Conservation (phyloP, 64 coral and sea anemone species). For the Dendrophyllia cribrosa region DNA sequence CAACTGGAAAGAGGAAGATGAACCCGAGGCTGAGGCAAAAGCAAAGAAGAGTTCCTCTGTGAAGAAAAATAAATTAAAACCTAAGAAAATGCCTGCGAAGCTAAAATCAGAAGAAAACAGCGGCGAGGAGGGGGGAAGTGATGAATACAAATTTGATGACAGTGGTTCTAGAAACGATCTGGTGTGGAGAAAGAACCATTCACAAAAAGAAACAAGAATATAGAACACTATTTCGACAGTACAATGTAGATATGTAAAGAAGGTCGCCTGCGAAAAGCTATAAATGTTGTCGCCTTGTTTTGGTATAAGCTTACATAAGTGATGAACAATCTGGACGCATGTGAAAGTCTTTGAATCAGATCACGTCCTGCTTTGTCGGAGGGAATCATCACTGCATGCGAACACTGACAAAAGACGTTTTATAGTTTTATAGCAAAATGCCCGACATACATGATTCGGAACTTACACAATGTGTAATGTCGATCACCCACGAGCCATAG, state of each 20-base stretch:
- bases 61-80: neutral
- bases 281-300: too few relatives aligned
- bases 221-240: neutral
- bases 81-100: neutral
- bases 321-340: too few relatives aligned
- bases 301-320: too few relatives aligned
- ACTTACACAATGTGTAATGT: too few relatives aligned
- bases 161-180: conserved; percentile 30
- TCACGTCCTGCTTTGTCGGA: too few relatives aligned
- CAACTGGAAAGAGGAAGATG: conserved; percentile 32
- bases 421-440: too few relatives aligned
- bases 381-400: too few relatives aligned
- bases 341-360: too few relatives aligned
- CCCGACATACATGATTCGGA: too few relatives aligned
- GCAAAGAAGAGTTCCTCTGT: neutral
- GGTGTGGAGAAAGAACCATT: neutral
- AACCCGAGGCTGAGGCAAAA: neutral
- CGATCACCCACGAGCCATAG: too few relatives aligned
- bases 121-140: conserved; percentile 6
- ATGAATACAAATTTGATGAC: conserved; percentile 38
- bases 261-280: too few relatives aligned
- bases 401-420: too few relatives aligned
- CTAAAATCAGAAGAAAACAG: neutral
- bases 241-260: neutral
- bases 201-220: neutral